Base-by-base conservation (phyloP, 2,113 vertebrate genomes). In the Prochilodus magdalenae region DNA sequence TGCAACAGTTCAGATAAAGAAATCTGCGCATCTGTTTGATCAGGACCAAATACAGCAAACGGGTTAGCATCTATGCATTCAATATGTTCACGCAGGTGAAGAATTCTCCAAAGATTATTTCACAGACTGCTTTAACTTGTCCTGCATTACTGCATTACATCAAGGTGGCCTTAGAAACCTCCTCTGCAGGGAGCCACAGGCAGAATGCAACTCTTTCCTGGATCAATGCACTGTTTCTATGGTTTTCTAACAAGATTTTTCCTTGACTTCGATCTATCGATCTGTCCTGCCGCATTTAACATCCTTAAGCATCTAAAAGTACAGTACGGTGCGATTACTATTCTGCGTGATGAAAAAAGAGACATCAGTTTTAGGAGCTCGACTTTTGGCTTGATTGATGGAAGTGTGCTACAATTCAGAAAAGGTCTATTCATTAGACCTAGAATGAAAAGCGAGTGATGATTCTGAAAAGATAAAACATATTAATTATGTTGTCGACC, bases 211-310 rank as follows among this genome's bases (percentile, higher is more conserved):
- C 76, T 71, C 33, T 60, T 29, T 11, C 51, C 29, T 4, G 20
- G 80, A 82, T 82, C 73, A 71, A 82, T 82, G 63, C 13, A 71
- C 66, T 20, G 73, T 70, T 76, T 66, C 57, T 24, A 36, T 6
- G 57, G 11, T 60, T 82, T 77, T 76, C 63, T 71, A 76, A 60
- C 73, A 24, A 51, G 53, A 71, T 70, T 60, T 76, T 24, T 20
- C 26, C 22, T n/a, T 10, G 26, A 24, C 20, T 75, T 81, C 74
- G 30, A 74, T 75, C 18, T 57, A 70, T 82, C 7, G 53, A 82
- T 82, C 80, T 13, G 8, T 62, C 53, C 18, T 30, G 40, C 51
- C 29, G 44, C 65, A 67, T 77, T 36, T 55, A 75, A 67, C 60
- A 57, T 74, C 79, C 27, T 70, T 29, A 70, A 40, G 15, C 44